Conservation (phyloP, 2,113 vertebrate species). For the Kryptolebias marmoratus region DNA sequence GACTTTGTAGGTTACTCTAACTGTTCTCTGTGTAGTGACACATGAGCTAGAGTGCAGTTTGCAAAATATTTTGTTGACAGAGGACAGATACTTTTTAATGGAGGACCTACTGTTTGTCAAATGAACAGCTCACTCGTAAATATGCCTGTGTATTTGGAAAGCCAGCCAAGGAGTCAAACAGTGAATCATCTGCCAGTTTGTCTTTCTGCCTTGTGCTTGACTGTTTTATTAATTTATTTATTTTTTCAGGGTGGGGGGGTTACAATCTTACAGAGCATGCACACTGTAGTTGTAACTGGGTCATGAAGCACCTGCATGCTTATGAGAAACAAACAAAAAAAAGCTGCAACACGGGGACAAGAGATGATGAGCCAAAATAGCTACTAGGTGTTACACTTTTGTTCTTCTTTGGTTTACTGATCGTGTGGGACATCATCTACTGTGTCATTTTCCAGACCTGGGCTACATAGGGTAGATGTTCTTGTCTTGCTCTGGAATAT, state of each 20-base stretch:
- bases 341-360: constrained; percentile 22
- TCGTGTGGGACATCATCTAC: constrained; percentile 16
- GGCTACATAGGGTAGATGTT: constrained; percentile 1
- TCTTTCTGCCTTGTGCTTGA: constrained; percentile 16
- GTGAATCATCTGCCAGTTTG: constrained; percentile 23
- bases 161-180: constrained; percentile 7
- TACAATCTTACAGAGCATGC: constrained; percentile 15
- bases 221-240: neutral
- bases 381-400: neutral
- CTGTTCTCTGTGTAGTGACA: neutral
- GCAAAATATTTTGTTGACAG: constrained; percentile 56
- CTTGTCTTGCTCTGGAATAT: constrained; percentile 19
- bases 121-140: constrained; percentile 22
- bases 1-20: neutral
- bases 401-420: neutral
- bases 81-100: constrained; percentile 36
- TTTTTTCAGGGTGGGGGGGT: constrained; percentile 6
- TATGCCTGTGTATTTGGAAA: constrained; percentile 29
- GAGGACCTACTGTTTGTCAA: constrained; percentile 14
- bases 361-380: constrained; percentile 44
- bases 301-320: constrained; percentile 55
- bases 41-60: neutral
- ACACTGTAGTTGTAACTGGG: constrained; percentile 60
- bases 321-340: constrained; percentile 56
- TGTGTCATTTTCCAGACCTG: constrained; percentile 11